phyloP scores from a whole-genome alignment of 2,888 invertebrate species.

The Stenchaetothrips biformis region DNA sequence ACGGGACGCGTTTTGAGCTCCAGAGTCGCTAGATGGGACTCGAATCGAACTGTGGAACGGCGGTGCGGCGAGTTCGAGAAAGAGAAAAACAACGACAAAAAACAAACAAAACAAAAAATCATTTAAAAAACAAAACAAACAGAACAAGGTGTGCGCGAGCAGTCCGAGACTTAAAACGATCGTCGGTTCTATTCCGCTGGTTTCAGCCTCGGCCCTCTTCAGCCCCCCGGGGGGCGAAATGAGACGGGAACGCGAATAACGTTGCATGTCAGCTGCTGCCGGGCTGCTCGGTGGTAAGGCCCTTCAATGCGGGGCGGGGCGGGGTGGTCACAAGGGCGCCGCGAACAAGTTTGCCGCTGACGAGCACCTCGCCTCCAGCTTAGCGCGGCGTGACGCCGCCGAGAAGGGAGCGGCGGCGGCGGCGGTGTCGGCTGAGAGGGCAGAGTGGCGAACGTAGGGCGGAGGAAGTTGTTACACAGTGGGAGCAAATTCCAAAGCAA shows the following conservation, averaged over 20 bases:
- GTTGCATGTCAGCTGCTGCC: background rate
- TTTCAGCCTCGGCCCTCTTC: background rate
- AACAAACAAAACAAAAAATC: background rate
- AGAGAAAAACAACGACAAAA: background rate
- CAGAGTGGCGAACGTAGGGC: background rate
- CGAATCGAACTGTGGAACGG: too few species aligned
- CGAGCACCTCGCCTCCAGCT: background rate
- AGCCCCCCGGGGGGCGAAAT: background rate
- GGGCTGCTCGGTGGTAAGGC: background rate
- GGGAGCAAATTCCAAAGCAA: constrained; percentile 17
- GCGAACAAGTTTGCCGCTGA: constrained; percentile 15
- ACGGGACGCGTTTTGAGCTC: too few species aligned
- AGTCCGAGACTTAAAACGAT: background rate
- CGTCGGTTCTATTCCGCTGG: background rate
- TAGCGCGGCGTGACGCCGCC: too few species aligned
- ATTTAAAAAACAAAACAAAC: background rate
- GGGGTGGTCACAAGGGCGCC: constrained; percentile 18
- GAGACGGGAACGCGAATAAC: background rate
- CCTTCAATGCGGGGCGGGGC: background rate
- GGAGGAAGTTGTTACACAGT: constrained; percentile 22
- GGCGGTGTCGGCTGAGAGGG: background rate
- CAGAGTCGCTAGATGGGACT: too few species aligned
- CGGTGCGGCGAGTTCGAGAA: background rate
- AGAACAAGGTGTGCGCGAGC: background rate
- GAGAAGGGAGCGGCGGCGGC: background rate